These are phyloP conservation scores for Temnothorax curvispinosus DNA, from an alignment of 1,140 invertebrate species.

Conservation along the genomic window DNA sequence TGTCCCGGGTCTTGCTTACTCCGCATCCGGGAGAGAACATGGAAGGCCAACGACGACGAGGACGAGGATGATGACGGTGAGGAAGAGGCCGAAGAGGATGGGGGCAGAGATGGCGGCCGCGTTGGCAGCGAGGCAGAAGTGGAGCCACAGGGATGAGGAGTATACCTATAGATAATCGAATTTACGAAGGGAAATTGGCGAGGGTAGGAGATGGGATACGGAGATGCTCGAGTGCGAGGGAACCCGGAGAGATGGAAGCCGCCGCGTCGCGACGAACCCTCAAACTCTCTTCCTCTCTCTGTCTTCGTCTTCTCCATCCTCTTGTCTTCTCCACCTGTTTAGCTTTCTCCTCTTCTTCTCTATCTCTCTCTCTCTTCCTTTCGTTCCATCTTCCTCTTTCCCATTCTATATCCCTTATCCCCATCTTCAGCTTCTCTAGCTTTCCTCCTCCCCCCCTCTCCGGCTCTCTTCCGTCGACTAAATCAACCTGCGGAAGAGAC, in stretches of 20 bases:
- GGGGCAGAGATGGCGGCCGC: constrained; percentile 33
- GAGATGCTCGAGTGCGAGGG: constrained; percentile 45
- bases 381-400: not conserved
- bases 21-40: constrained; percentile 25
- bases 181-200: constrained; percentile 82
- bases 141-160: constrained; percentile 50
- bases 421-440: constrained; percentile 34
- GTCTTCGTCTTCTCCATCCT: constrained; percentile 7
- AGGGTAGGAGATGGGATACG: constrained; percentile 66
- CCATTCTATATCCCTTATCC: constrained; percentile 39
- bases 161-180: constrained; percentile 84
- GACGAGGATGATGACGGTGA: constrained; percentile 22
- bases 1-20: constrained; percentile 63
- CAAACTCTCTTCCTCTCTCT: constrained; percentile 55
- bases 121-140: constrained; percentile 13
- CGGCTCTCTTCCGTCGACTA: constrained; percentile 63
- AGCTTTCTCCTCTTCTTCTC: constrained; percentile 25
- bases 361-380: not conserved
- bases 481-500: constrained; percentile 65
- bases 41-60: constrained; percentile 19
- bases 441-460: not conserved
- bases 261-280: constrained; percentile 65
- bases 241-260: constrained; percentile 65
- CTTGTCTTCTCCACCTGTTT: constrained; percentile 6
- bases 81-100: constrained; percentile 26